phyloP scores from a whole-genome alignment of 2,888 invertebrate genomes.

The Leucoma salicis region DNA sequence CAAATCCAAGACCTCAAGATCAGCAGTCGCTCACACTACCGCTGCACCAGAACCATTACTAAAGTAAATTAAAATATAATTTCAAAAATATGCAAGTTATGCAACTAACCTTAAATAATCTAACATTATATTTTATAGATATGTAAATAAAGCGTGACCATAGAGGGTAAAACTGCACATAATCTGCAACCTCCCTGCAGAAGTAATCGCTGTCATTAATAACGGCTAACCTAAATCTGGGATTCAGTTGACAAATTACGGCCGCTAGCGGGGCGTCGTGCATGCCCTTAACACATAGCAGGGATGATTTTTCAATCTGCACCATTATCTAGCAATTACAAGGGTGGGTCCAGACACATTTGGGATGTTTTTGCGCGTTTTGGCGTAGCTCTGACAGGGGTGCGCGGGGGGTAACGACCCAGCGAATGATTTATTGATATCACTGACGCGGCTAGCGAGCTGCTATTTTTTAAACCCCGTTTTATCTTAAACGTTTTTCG shows the following conservation, averaged over 20 bases:
- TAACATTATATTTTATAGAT: too few species aligned
- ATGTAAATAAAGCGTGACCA: neutral
- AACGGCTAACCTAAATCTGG: slow-evolving; percentile 43
- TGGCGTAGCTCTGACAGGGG: slow-evolving; percentile 49
- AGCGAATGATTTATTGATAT: slow-evolving; percentile 66
- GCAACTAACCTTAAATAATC: too few species aligned
- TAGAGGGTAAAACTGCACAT: slow-evolving; percentile 16
- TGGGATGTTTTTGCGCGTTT: slow-evolving; percentile 64
- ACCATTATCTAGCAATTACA: slow-evolving; percentile 78
- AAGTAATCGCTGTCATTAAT: slow-evolving; percentile 45
- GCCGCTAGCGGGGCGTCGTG: slow-evolving; percentile 37
- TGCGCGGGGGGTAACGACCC: slow-evolving; percentile 47
- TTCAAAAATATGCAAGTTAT: too few species aligned
- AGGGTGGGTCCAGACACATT: slow-evolving; percentile 74
- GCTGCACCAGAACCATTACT: too few species aligned
- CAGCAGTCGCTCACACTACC: too few species aligned
- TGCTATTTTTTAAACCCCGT: slow-evolving; percentile 64
- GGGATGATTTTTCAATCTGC: slow-evolving; percentile 77
- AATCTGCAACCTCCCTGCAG: slow-evolving; percentile 34
- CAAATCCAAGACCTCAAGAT: too few species aligned
- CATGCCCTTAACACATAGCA: slow-evolving; percentile 57
- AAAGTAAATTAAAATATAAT: too few species aligned
- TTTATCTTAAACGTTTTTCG: slow-evolving; percentile 65
- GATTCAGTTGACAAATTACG: slow-evolving; percentile 45
- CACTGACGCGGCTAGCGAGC: slow-evolving; percentile 48